phyloP scores from a whole-genome alignment of 2,888 invertebrate genomes.

The Penaeus monodon region DNA sequence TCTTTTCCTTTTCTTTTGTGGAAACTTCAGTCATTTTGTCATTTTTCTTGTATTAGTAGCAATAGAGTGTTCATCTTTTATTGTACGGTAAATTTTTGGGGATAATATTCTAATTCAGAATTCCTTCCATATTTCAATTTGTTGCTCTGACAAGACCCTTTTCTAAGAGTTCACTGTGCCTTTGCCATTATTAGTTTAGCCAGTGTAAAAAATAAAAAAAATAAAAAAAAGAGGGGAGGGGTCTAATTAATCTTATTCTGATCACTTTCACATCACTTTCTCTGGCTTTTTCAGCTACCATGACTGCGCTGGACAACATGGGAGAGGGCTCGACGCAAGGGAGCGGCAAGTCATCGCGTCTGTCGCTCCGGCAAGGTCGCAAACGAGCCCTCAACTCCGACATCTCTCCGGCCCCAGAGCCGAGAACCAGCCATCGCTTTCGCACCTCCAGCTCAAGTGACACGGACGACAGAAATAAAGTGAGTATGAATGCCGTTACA shows the following conservation, averaged over 20 bases:
- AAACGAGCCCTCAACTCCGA: constrained; percentile 55
- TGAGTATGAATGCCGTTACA: neutral
- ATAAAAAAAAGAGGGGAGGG: too few relatives aligned
- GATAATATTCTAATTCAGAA: neutral
- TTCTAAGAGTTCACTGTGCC: too few relatives aligned
- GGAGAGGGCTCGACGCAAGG: constrained; percentile 30
- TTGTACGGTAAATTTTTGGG: neutral
- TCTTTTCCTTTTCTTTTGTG: too few relatives aligned
- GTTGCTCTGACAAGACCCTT: too few relatives aligned
- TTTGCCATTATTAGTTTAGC: too few relatives aligned
- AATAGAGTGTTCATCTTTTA: neutral
- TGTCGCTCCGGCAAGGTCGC: constrained; percentile 58
- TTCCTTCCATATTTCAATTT: too few relatives aligned
- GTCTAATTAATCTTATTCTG: neutral
- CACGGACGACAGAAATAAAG: constrained; percentile 47
- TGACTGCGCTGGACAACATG: constrained; percentile 57
- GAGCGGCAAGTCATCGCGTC: constrained; percentile 44
- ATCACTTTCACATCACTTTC: neutral
- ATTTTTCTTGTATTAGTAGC: too few relatives aligned
- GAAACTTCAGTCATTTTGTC: too few relatives aligned
- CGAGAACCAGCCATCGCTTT: constrained; percentile 63
- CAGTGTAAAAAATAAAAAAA: too few relatives aligned
- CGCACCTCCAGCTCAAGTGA: constrained; percentile 59
- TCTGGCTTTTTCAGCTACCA: constrained; percentile 10
- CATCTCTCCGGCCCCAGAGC: constrained; percentile 65